These are phyloP conservation scores for Sthenelais limicola DNA, from an alignment of 2,888 invertebrate genomes.

Conservation along the genomic window DNA sequence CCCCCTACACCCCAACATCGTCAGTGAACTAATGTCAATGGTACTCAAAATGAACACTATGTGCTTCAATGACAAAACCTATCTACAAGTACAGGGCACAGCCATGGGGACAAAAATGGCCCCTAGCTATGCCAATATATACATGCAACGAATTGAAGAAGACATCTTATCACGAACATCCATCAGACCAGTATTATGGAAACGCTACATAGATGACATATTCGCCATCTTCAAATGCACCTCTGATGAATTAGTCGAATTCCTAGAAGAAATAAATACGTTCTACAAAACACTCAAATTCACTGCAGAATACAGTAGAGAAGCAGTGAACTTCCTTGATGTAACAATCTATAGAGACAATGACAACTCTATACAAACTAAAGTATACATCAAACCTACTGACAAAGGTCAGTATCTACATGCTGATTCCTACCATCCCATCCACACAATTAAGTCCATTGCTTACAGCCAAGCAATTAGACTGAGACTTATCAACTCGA, in stretches of 20 bases:
- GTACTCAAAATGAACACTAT: background rate
- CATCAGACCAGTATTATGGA: background rate
- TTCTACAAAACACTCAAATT: background rate
- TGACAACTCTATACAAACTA: background rate
- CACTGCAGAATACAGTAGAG: background rate
- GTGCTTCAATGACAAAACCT: background rate
- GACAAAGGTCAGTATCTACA: background rate
- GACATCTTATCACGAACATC: background rate
- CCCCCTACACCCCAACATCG: background rate
- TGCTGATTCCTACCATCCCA: background rate
- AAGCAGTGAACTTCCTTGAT: background rate
- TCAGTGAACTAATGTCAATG: background rate
- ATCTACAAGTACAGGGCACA: slow-evolving; percentile 6
- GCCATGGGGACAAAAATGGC: slow-evolving; percentile 19
- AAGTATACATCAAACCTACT: slow-evolving; percentile 5
- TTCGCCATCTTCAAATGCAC: slow-evolving; percentile 9
- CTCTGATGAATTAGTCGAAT: background rate
- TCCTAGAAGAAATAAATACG: background rate
- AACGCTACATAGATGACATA: slow-evolving; percentile 7
- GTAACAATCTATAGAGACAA: background rate
- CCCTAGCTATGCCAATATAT: slow-evolving; percentile 4
- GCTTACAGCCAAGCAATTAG: too few relatives aligned
- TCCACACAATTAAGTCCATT: too few relatives aligned
- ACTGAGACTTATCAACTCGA: too few relatives aligned
- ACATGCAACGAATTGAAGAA: background rate